Base-by-base conservation (phyloP, 2,888 invertebrate genomes). In the Herminia tarsipennalis region DNA sequence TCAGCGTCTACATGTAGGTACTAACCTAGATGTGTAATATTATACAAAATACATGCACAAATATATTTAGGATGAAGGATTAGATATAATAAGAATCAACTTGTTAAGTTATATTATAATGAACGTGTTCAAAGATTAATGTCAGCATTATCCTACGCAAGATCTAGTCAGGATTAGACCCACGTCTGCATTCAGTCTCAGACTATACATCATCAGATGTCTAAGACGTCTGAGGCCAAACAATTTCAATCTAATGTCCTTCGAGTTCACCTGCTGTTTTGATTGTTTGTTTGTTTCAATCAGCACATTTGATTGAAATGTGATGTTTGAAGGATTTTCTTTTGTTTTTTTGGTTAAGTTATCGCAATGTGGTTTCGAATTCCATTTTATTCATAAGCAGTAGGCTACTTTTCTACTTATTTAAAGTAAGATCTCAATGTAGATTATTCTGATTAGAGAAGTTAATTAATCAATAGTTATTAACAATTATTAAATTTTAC, bases 81-180 rank as follows among this genome's bases (percentile, higher is more conserved):
- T n/a, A n/a, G n/a, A 21, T 5, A 34, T 1, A 34, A 16, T 24
- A 24, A 5, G 4, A 3, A 5, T 6, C 22, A 30, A n/a, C 10
- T 13, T 44, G 42, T 35, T 12, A 40, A 14, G 43, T 14, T 33
- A 28, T 10, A 10, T 27, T 36, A 52, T 36, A 54, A 39, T 56
- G 47, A 54, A 44, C 49, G 49, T 52, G 37, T 54, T 56, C 37
- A 37, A 37, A 35, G 45, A 53, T 64, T 44, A 52, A 61, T 57
- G 48, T 49, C 37, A 43, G 52, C 54, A 50, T 62, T 61, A 73
- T 63, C 75, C 74, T 74, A 75, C 70, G 63, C 70, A 36, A 63
- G 65, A 67, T 73, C 69, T 72, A 70, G 69, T 40, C 64, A 56
- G 68, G 65, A 66, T 65, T 53, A 61, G 37, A 43, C 76, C 76